Percentiles rank a stretch among this genome's conserved stretches.
These are phyloP conservation scores for Scaptomyza pallida DNA, from an alignment of 1,140 invertebrate genomes.

Conservation along the genomic window DNA sequence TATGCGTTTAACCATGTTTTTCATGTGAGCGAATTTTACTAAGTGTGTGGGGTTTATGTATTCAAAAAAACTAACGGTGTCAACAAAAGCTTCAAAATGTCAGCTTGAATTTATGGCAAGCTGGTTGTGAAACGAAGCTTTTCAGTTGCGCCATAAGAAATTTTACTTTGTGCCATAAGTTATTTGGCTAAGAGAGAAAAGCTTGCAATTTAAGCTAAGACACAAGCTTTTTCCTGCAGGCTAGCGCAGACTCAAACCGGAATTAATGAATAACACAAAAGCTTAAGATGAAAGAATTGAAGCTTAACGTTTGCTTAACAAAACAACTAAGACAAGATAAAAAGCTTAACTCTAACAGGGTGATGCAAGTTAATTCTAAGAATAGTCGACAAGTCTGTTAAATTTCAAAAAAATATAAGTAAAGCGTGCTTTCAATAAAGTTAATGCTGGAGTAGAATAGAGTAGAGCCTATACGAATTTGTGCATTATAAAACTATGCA, in stretches of 20 bases:
- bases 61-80: conserved; percentile 17
- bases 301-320: conserved; percentile 46
- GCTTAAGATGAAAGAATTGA: conserved; percentile 40
- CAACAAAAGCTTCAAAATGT: conserved; percentile 9
- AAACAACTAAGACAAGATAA: conserved; percentile 9
- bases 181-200: conserved; percentile 3
- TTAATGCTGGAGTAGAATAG: too few relatives aligned
- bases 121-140: conserved; percentile 8
- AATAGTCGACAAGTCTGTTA: background rate
- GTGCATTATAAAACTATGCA: too few relatives aligned
- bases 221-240: conserved; percentile 30
- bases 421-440: too few relatives aligned
- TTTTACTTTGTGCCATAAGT: background rate
- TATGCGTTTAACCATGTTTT: conserved; percentile 6
- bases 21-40: conserved; percentile 27
- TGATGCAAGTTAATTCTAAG: background rate
- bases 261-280: conserved; percentile 36
- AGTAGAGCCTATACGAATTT: too few relatives aligned
- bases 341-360: conserved; percentile 38
- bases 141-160: conserved; percentile 17
- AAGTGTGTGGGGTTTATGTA: background rate
- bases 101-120: conserved; percentile 5
- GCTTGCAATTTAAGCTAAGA: conserved; percentile 16
- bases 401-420: background rate
- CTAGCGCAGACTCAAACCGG: conserved; percentile 57